phyloP scores from a whole-genome alignment of 2,797 vertebrate genomes.

The Oceanodroma leucorhoa region DNA sequence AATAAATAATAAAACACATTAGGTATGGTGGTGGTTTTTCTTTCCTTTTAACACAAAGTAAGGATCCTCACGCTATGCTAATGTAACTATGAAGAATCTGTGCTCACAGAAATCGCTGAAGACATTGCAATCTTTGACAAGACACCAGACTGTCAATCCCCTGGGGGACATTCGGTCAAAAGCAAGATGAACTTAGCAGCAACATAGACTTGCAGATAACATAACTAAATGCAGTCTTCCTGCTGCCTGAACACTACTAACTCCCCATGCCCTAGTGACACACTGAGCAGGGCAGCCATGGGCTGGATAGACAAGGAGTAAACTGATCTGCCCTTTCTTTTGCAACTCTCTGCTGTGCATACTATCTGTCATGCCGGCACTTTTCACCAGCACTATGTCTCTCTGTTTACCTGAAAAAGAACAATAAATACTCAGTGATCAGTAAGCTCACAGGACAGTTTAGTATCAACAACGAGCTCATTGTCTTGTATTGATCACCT shows the following conservation, averaged over 20 bases:
- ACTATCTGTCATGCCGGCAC: background rate
- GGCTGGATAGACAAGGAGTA: background rate
- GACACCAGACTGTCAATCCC: background rate
- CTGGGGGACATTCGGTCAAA: background rate
- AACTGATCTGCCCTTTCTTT: background rate
- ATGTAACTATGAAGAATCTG: background rate
- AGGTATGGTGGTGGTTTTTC: fast-evolving
- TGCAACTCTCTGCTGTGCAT: background rate
- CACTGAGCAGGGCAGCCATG: background rate
- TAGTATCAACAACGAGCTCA: background rate
- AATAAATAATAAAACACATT: background rate
- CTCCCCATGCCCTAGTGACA: background rate
- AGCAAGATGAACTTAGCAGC: background rate
- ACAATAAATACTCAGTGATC: background rate
- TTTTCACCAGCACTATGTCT: background rate
- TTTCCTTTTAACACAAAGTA: background rate
- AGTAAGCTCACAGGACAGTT: background rate
- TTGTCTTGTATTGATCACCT: background rate
- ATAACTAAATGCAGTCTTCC: background rate
- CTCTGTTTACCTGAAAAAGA: background rate
- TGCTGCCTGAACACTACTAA: background rate
- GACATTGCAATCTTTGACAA: background rate
- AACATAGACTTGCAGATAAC: background rate
- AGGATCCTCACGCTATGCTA: background rate
- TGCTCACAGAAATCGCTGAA: background rate